Evolutionary conservation across 2,113 vertebrate genomes (phyloP).

Genomic region (Acrocephalus arundinaceus): DNA sequence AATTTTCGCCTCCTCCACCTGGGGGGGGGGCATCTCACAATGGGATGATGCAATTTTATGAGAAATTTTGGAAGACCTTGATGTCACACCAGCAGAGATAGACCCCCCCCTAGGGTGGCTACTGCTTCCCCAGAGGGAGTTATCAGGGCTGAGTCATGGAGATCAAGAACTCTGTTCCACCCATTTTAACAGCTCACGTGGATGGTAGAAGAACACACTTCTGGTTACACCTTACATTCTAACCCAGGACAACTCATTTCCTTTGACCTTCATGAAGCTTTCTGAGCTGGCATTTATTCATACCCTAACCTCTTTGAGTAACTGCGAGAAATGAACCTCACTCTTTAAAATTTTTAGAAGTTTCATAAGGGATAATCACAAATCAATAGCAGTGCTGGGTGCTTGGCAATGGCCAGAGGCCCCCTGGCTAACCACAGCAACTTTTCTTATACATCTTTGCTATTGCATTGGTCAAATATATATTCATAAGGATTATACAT

Average conservation of each 20-base stretch:
- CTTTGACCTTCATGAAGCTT: background rate
- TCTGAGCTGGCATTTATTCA: background rate
- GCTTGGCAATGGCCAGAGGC: no score
- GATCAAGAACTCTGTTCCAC: background rate
- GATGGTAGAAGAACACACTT: background rate
- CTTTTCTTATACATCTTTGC: no score
- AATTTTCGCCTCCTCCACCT: rapidly evolving
- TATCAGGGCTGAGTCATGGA: background rate
- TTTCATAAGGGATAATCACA: background rate
- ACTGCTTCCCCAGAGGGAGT: background rate
- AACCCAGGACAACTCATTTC: background rate
- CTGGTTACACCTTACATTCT: background rate
- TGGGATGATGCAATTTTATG: background rate
- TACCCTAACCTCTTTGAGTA: background rate
- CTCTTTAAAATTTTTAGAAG: background rate
- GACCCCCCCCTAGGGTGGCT: background rate
- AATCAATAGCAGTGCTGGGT: background rate
- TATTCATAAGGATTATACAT: no score
- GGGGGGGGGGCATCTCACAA: rapidly evolving
- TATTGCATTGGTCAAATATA: no score
- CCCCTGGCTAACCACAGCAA: no score
- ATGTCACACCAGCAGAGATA: background rate
- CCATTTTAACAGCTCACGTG: background rate
- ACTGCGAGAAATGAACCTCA: background rate
- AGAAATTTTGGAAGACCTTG: background rate